A percentile compares a stretch with the other conserved stretches of the same genome.
These are phyloP conservation scores for Amphimedon queenslandica DNA, from an alignment of 37 sponge, comb jelly and placozoan species.

Conservation along the genomic window DNA sequence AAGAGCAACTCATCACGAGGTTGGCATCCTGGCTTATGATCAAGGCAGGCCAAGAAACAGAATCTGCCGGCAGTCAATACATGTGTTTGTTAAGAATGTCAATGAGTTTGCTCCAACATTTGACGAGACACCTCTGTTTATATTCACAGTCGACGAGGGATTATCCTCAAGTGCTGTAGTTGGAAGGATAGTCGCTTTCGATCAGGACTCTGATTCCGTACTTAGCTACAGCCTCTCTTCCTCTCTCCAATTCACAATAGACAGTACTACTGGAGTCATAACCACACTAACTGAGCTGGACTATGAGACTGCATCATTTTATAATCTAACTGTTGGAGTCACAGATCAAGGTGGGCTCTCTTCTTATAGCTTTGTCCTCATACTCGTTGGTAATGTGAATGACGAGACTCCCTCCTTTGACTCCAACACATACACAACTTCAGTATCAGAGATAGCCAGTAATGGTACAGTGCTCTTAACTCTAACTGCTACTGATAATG, in stretches of 20 bases:
- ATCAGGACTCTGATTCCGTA: conserved; percentile 25
- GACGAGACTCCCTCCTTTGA: conserved; percentile 64
- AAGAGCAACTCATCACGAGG: conserved; percentile 3
- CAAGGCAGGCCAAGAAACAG: conserved; percentile 17
- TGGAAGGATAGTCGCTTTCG: conserved; percentile 27
- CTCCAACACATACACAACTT: neutral
- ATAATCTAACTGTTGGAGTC: conserved; percentile 15
- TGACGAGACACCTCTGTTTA: neutral
- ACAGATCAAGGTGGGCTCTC: neutral
- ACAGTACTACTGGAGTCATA: conserved; percentile 4
- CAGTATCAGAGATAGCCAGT: conserved; percentile 5
- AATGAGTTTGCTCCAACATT: conserved; percentile 60
- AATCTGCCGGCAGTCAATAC: conserved; percentile 21
- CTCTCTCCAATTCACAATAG: neutral
- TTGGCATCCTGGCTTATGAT: conserved; percentile 38
- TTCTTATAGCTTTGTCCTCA: neutral
- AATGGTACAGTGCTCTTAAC: neutral
- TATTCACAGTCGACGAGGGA: conserved; percentile 22
- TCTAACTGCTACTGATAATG: conserved; percentile 29
- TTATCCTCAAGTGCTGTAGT: neutral
- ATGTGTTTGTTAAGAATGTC: conserved; percentile 18
- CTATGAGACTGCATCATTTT: neutral
- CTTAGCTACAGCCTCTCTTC: neutral
- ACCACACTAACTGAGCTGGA: conserved; percentile 1
- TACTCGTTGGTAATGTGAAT: conserved; percentile 49